These are phyloP conservation scores for Heteractis magnifica DNA, from an alignment of 92 coral and sea anemone genomes.

Conservation along the genomic window DNA sequence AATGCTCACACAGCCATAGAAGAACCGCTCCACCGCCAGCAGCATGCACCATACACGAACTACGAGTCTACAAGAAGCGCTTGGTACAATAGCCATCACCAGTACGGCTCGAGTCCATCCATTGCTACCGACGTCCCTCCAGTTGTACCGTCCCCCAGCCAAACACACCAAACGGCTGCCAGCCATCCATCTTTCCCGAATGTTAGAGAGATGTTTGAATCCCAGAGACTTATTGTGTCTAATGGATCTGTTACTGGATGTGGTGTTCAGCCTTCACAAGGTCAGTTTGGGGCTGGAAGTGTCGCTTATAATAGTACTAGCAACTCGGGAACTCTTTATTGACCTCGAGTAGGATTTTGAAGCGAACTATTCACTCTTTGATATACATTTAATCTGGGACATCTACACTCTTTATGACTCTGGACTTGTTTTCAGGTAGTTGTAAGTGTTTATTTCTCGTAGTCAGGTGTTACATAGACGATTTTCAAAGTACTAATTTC, in stretches of 20 bases:
- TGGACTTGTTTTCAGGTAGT: conserved; percentile 22
- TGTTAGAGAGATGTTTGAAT: conserved; percentile 99
- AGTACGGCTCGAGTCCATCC: conserved; percentile 33
- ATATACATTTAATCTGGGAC: not conserved
- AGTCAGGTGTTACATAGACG: conserved; percentile 2
- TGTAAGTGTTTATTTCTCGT: conserved; percentile 36
- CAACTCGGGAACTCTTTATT: conserved; percentile 36
- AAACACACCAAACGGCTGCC: conserved; percentile 48
- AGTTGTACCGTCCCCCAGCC: conserved; percentile 43
- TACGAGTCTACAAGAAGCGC: conserved; percentile 61
- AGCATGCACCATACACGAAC: conserved; percentile 51
- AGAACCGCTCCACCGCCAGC: conserved; percentile 62
- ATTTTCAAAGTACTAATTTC: not conserved
- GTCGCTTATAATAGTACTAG: conserved; percentile 56
- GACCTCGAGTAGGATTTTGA: conserved; percentile 19
- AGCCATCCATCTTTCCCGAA: conserved; percentile 72
- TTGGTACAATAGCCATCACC: conserved; percentile 63
- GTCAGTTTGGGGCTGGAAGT: conserved; percentile 85
- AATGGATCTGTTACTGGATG: conserved; percentile 36
- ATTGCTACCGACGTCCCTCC: conserved; percentile 25
- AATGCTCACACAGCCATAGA: conserved; percentile 41
- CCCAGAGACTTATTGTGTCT: conserved; percentile 85
- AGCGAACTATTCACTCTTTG: not conserved
- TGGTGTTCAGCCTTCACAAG: conserved; percentile 40
- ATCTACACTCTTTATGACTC: not conserved